phyloP scores from a whole-genome alignment of 2,888 invertebrate species.

The Seira sanloemensis region DNA sequence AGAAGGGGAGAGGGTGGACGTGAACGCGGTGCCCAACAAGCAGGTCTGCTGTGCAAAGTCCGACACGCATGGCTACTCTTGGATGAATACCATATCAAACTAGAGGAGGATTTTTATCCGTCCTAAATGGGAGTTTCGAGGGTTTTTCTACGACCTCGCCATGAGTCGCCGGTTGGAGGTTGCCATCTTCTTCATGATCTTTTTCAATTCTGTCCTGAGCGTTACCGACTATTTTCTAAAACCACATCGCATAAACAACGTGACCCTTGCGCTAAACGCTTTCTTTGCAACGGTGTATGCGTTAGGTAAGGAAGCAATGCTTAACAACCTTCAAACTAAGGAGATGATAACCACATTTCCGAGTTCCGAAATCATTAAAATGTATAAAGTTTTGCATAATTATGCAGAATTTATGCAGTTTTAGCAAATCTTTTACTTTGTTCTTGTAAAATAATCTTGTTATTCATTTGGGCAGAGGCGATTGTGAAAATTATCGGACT shows the following conservation, averaged over 20 bases:
- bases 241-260: constrained; percentile 75
- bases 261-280: background rate
- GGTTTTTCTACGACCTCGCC: constrained; percentile 96
- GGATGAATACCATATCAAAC: constrained; percentile 86
- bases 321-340: too few species aligned
- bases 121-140: constrained; percentile 90
- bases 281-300: constrained; percentile 84
- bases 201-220: constrained; percentile 96
- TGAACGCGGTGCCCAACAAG: constrained; percentile 89
- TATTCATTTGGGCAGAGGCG: too few species aligned
- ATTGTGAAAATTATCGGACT: constrained; percentile 95
- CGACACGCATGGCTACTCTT: constrained; percentile 85
- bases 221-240: constrained; percentile 98
- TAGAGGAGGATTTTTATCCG: constrained; percentile 96
- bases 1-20: constrained; percentile 85
- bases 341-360: too few species aligned
- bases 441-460: too few species aligned
- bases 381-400: too few species aligned
- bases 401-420: too few species aligned
- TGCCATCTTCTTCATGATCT: constrained; percentile 94
- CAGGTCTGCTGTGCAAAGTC: constrained; percentile 85
- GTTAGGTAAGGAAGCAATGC: background rate
- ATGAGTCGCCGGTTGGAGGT: constrained; percentile 96
- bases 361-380: too few species aligned
- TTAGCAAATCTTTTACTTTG: too few species aligned